phyloP scores from a whole-genome alignment of 2,797 vertebrate genomes.

The Clarias laeviceps region DNA sequence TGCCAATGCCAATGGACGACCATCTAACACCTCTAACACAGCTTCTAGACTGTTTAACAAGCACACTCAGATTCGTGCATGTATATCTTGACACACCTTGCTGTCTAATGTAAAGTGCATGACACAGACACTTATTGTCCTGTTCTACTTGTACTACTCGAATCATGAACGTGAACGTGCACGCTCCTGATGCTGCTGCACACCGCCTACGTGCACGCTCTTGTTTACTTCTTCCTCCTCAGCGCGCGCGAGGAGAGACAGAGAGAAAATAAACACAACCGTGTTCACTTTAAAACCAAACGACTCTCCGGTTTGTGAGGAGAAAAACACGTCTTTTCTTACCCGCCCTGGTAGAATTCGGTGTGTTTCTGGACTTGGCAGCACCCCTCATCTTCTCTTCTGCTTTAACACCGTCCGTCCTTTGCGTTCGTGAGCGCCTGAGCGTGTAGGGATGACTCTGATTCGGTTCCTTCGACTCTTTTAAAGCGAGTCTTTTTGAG shows the following conservation, averaged over 20 bases:
- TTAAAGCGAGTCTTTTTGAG: background rate
- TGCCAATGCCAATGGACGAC: background rate
- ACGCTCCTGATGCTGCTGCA: constrained; percentile 46
- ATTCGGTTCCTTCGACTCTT: constrained; percentile 17
- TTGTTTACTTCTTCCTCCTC: constrained; percentile 72
- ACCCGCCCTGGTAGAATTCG: constrained; percentile 66
- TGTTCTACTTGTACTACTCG: background rate
- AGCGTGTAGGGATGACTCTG: constrained; percentile 1
- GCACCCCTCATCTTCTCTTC: constrained; percentile 76
- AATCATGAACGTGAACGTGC: background rate
- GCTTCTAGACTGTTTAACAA: background rate
- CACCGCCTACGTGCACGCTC: constrained; percentile 60
- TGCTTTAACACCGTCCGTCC: constrained; percentile 19
- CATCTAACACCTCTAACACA: background rate
- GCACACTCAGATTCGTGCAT: background rate
- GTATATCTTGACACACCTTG: background rate
- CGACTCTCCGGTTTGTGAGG: background rate
- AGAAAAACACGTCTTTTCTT: constrained; percentile 56
- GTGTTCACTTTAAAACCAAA: constrained; percentile 14
- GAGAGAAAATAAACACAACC: background rate
- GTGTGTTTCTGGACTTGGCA: constrained; percentile 67
- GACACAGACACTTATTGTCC: background rate
- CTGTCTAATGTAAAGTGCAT: background rate
- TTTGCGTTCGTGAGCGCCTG: background rate
- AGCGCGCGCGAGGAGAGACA: background rate